phyloP scores from a whole-genome alignment of 2,797 vertebrate species.

The Pangasius krempfi region DNA sequence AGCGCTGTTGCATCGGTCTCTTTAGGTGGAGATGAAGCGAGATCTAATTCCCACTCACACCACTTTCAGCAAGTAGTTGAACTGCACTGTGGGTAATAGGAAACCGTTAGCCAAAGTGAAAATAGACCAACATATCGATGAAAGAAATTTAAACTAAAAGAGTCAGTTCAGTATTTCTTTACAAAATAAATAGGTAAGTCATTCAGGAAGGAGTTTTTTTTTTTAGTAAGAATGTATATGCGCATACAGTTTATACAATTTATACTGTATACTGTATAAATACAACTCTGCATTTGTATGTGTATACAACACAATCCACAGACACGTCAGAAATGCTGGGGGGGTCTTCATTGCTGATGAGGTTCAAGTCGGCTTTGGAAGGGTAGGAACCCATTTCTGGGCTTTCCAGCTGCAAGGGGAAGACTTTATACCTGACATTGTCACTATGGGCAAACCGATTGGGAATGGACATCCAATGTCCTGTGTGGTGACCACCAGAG shows the following conservation, averaged over 20 bases:
- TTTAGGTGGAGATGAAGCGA: background rate
- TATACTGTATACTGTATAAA: background rate
- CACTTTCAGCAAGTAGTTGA: background rate
- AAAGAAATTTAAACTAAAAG: background rate
- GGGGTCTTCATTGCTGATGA: conserved; percentile 94
- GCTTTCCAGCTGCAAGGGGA: conserved; percentile 91
- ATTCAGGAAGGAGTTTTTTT: background rate
- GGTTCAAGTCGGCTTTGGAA: conserved; percentile 96
- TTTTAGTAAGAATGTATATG: background rate
- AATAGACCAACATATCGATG: no score
- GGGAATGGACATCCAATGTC: conserved; percentile 97
- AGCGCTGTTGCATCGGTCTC: background rate
- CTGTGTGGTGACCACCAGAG: conserved; percentile 92
- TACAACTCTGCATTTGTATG: background rate
- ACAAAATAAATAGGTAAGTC: background rate
- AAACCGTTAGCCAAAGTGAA: background rate
- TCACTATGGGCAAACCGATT: conserved; percentile 98
- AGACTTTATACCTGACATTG: conserved; percentile 93
- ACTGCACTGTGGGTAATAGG: background rate
- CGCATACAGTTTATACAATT: background rate
- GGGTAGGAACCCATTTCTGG: conserved; percentile 93
- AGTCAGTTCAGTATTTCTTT: background rate
- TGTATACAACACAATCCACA: conserved; percentile 60
- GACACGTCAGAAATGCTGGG: conserved; percentile 82
- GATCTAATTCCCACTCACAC: background rate